Evolutionary conservation across 1,140 invertebrate genomes (phyloP), one percentile per base, ranked within the genome.

Genomic region (Drosophila gunungcola): DNA sequence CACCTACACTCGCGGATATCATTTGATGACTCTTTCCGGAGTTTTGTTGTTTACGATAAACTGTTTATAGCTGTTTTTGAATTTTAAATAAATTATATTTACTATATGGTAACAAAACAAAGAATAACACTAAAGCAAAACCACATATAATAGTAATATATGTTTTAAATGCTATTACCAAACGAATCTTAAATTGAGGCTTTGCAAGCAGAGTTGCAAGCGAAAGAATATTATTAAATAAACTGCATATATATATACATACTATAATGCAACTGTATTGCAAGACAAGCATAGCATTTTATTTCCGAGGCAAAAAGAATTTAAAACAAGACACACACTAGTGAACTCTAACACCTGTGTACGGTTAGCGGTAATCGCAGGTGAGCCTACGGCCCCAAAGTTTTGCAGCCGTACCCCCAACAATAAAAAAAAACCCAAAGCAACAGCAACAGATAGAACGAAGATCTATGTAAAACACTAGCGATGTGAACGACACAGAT

Each of bases 61-160:
- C 83, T 88, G 84, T 88, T 88, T 88, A 88, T 88, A 88, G 83
- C 84, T 89, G 83, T 88, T 89, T 85, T 88, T 79, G 72, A 88
- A 88, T 88, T 88, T 88, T 88, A 89, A 88, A 88, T 76, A 68
- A 89, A 88, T 88, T 88, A 88, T 89, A 88, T 88, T 88, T 85
- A 84, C 80, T 80, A 85, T 80, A 83, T 83, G 57, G 78, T 68
- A 65, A 51, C 21, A 36, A 27, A 13, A 21, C 16, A 21, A 57
- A 57, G 38, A 79, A 55, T 43, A 52, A 67, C 38, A 72, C 55
- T 43, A 49, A 78, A 55, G 38, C 46, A 61, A 77, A 54, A 42
- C 56, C 76, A 58, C 72, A 80, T 84, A 84, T 68, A 63, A 72
- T 70, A 79, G 73, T 80, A 65, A 78, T 73, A 70, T 83, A 88